Evolutionary conservation across 2,113 vertebrate species (phyloP).

Genomic region (Crotophaga sulcirostris): DNA sequence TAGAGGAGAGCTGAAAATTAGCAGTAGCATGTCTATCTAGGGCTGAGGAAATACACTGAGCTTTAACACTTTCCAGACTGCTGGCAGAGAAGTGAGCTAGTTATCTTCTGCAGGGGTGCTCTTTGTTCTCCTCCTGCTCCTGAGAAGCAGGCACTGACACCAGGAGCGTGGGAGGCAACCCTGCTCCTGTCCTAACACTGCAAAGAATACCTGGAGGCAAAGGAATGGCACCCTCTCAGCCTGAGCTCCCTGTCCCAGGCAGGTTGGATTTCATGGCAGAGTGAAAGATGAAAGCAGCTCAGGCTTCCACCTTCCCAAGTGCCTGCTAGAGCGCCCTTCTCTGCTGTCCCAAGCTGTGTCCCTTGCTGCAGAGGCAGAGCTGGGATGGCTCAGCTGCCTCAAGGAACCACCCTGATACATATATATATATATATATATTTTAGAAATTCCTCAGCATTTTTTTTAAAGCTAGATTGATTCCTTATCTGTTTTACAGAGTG

Average conservation of each 20-base stretch:
- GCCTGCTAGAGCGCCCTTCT: background rate
- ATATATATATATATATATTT: too few species aligned
- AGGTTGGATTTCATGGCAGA: background rate
- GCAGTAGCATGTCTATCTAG: background rate
- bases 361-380: background rate
- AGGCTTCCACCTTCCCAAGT: background rate
- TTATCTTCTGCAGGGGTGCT: background rate
- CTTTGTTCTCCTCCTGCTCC: background rate
- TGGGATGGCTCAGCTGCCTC: background rate
- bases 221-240: background rate
- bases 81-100: background rate
- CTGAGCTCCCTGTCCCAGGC: background rate
- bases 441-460: background rate
- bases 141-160: background rate
- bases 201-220: background rate
- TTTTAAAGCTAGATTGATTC: background rate
- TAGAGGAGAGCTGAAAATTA: background rate
- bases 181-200: background rate
- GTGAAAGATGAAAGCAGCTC: background rate
- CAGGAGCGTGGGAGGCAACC: background rate
- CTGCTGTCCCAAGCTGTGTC: background rate
- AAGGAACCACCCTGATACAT: background rate
- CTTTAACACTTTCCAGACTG: slow-evolving; percentile 17
- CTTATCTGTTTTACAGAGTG: background rate
- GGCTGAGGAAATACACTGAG: slow-evolving; percentile 1